A percentile compares a stretch with the other conserved stretches of the same genome.
Evolutionary conservation across 2,797 vertebrate species (phyloP).

Genomic region (Catamblyrhynchus diadema): DNA sequence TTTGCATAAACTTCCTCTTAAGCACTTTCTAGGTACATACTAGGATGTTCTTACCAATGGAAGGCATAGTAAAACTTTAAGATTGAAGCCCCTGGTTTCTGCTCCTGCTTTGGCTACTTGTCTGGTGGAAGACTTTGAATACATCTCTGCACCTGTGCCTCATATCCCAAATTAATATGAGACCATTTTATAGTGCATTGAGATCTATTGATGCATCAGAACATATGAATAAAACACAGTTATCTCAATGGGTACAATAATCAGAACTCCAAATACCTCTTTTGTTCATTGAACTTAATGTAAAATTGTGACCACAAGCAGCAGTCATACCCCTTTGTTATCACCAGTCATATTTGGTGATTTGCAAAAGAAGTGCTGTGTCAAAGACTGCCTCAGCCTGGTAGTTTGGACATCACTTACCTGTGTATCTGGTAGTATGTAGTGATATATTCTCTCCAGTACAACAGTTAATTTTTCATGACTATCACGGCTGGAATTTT

Average conservation of each 20-base stretch:
- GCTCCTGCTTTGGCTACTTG: not conserved
- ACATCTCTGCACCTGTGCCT: not conserved
- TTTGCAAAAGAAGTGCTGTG: not conserved
- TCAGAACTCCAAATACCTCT: not conserved
- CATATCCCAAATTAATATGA: not conserved
- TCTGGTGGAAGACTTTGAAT: not conserved
- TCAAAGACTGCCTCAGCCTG: not conserved
- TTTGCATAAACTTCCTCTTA: not conserved
- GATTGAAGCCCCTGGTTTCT: not conserved
- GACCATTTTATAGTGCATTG: not conserved
- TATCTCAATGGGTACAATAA: not conserved
- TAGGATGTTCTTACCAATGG: not conserved
- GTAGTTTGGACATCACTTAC: not conserved
- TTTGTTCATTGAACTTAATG: not conserved
- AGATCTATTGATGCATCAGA: not conserved
- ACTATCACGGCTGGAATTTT: not conserved
- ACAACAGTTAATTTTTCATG: not conserved
- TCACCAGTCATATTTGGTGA: not conserved
- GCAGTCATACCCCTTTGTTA: not conserved
- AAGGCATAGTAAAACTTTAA: not conserved
- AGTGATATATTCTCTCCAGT: not conserved
- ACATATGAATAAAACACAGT: not conserved
- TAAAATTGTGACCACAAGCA: not conserved
- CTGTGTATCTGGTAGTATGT: not conserved
- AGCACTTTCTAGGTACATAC: not conserved